A percentile compares a stretch with the other conserved stretches of the same genome.
Conservation (phyloP, 2,888 invertebrate species). For the Parasteatoda lunata region DNA sequence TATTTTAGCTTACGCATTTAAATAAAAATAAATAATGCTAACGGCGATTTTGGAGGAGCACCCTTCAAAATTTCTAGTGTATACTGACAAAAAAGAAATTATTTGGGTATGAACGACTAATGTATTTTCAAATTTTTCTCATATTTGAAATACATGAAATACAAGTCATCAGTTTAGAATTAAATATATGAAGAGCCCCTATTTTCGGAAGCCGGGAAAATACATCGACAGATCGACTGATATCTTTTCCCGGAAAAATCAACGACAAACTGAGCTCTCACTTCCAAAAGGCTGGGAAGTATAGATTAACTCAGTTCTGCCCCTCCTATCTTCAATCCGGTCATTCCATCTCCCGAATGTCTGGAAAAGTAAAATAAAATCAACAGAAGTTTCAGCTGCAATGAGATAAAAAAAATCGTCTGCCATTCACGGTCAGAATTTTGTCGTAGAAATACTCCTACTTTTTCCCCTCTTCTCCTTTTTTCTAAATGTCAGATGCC, state of each 20-base stretch:
- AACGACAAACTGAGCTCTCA: conserved; percentile 13
- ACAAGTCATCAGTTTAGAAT: neutral
- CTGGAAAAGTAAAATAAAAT: conserved; percentile 28
- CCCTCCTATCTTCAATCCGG: neutral
- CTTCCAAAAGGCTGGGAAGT: conserved; percentile 21
- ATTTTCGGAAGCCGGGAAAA: neutral
- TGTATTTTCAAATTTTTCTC: neutral
- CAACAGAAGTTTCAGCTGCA: conserved; percentile 16
- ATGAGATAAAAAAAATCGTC: conserved; percentile 4
- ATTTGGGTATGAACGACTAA: no score
- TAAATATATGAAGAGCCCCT: neutral
- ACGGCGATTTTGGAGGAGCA: no score
- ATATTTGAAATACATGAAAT: neutral
- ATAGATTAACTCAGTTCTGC: conserved; percentile 29
- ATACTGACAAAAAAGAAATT: no score
- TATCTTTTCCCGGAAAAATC: conserved; percentile 8
- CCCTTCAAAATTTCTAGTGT: no score
- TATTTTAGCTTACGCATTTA: no score
- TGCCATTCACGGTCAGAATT: conserved; percentile 1
- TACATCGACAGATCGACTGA: conserved; percentile 18
- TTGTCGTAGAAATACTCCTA: neutral
- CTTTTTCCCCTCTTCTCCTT: neutral
- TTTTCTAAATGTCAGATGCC: conserved; percentile 19
- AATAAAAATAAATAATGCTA: no score
- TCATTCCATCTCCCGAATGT: conserved; percentile 28